Evolutionary conservation across 2,113 vertebrate species (phyloP).

Genomic region (Rhinogobius similis): DNA sequence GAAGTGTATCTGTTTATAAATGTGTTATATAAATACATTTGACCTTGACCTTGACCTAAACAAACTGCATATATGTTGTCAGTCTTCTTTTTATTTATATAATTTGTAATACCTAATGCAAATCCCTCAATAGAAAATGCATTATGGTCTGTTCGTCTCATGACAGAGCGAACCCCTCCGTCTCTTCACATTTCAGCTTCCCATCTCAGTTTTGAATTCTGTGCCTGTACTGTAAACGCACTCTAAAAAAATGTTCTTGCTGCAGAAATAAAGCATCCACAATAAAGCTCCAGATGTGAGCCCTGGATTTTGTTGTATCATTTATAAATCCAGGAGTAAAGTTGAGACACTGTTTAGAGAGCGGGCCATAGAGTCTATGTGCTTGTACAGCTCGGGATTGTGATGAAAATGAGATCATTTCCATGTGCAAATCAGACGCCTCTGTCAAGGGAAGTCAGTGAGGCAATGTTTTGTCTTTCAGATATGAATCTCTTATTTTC

Average conservation of each 20-base stretch:
- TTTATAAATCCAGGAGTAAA: neutral
- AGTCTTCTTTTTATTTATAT: neutral
- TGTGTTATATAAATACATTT: too few relatives aligned
- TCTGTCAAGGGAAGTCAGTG: neutral
- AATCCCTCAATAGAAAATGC: neutral
- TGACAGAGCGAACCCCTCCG: constrained; percentile 12
- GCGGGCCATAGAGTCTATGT: neutral
- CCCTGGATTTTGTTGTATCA: neutral
- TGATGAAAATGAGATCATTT: constrained; percentile 3
- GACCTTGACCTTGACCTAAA: too few relatives aligned
- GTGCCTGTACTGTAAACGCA: constrained; percentile 6
- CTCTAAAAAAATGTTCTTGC: constrained; percentile 43
- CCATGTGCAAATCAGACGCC: constrained; percentile 1
- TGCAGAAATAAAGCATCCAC: neutral
- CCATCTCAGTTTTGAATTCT: constrained; percentile 63
- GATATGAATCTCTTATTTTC: neutral
- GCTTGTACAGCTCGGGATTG: neutral
- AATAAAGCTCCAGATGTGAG: neutral
- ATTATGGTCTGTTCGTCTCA: neutral
- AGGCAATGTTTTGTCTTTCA: neutral
- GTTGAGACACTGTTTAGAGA: neutral
- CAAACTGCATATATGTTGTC: neutral
- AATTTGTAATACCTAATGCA: neutral
- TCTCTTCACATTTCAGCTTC: constrained; percentile 25
- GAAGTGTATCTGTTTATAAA: too few relatives aligned